Evolutionary conservation across 2,888 invertebrate species (phyloP).

Genomic region (Megastigmus dorsalis): DNA sequence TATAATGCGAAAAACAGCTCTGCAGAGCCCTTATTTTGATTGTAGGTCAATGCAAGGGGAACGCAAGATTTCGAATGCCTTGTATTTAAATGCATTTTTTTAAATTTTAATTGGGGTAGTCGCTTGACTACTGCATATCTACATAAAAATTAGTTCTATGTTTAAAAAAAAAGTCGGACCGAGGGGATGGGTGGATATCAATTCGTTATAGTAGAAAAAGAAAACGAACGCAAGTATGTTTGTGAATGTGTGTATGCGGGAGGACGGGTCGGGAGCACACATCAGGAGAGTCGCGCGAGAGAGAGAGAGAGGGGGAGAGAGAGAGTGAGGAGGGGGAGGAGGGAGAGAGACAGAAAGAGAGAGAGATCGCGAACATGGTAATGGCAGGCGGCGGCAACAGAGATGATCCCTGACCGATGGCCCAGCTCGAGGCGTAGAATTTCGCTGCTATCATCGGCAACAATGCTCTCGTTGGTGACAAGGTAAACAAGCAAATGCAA

Average conservation of each 20-base stretch:
- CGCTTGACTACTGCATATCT: too few species aligned
- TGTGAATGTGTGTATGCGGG: neutral
- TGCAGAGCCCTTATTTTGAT: too few species aligned
- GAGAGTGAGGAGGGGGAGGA: neutral
- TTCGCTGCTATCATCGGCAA: constrained; percentile 20
- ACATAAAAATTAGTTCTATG: too few species aligned
- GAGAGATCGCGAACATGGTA: neutral
- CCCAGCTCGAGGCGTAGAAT: constrained; percentile 30
- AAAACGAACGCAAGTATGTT: neutral
- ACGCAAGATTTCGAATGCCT: neutral
- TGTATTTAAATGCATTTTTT: neutral
- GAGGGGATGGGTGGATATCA: neutral
- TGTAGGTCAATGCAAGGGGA: too few species aligned
- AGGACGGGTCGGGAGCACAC: neutral
- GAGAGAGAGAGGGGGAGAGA: neutral
- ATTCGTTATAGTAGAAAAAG: too few species aligned
- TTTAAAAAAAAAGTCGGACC: neutral
- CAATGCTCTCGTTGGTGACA: constrained; percentile 26
- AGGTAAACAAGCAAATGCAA: constrained; percentile 2
- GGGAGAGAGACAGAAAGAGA: neutral
- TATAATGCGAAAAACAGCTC: too few species aligned
- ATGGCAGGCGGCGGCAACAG: constrained; percentile 26
- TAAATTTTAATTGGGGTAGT: too few species aligned
- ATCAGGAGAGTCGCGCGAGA: neutral
- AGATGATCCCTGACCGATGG: constrained; percentile 43